Evolutionary conservation across 23 tunicate genomes (phyloP), one percentile per base, ranked within the genome.

Genomic region (Trididemnum miniatum): DNA sequence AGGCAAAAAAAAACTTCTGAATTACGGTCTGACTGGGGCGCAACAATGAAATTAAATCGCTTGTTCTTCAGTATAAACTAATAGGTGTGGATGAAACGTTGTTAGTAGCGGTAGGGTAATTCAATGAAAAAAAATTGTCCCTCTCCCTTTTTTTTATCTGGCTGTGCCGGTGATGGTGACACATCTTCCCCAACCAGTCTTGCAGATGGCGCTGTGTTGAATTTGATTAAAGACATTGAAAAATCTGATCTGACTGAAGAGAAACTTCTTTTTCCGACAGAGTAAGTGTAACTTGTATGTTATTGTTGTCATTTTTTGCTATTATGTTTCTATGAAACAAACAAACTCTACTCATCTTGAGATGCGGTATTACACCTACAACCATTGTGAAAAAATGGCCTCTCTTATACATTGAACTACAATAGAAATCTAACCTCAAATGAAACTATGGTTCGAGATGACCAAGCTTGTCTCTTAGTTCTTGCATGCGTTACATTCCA

Each of bases 391-490:
- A 62, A 25, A 25, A 25, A 62, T 62, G 27, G 18, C 30, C 30
- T 62, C 29, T 62, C 69, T 22, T 5, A 62, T 62, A 62, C 22
- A 22, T 24, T 22, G 27, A 24, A 62, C 69, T 62, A 62, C 69
- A 22, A 4, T 9, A n/a, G 27, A 22, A 62, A 62, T 62, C 69
- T 22, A 25, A 62, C 69, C 30, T 22, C 69, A 62, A 15, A 25
- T 22, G 69, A 62, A n/a, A 62, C 15, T 25, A 62, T 62, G 69
- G 30, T 62, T 62, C 69, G 24, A 62, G 69, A 62, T 62, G 69
- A 62, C 30, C 69, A 62, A 25, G 69, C 69, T 9, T 62, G 69
- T 62, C 69, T 62, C 27, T 62, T 62, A 25, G 69, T 62, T n/a
- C 69, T 62, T 62, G 24, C 69, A 22, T 62, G 69, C 30, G 69